Evolutionary conservation across 2,888 invertebrate species (phyloP).

Genomic region (Mimachlamys varia): DNA sequence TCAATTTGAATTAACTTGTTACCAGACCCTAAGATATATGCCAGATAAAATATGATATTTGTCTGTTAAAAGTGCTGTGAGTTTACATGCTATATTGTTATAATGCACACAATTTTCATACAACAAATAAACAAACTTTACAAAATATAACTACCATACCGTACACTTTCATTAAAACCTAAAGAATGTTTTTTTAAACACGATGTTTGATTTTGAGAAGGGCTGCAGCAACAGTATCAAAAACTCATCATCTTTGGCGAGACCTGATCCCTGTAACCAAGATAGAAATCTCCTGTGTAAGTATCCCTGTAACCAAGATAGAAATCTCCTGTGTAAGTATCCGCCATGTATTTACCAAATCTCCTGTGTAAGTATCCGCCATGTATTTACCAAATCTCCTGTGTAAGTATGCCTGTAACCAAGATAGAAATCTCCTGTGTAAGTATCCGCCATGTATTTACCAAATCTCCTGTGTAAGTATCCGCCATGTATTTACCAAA

Average conservation of each 20-base stretch:
- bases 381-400: no score
- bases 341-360: no score
- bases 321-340: conserved; percentile 92
- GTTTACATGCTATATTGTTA: no score
- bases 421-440: conserved; percentile 95
- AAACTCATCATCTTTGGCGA: conserved; percentile 86
- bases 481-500: conserved; percentile 29
- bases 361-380: no score
- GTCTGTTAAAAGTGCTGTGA: no score
- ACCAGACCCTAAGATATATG: no score
- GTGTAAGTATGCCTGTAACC: conserved; percentile 87
- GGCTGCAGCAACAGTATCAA: conserved; percentile 1
- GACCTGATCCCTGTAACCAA: conserved; percentile 98
- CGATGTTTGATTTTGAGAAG: background rate
- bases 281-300: conserved; percentile 93
- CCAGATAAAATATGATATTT: no score
- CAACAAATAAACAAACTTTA: no score
- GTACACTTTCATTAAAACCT: no score
- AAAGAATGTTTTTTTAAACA: no score
- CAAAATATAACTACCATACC: no score
- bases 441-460: conserved; percentile 85
- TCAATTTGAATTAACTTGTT: background rate
- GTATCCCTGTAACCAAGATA: conserved; percentile 90
- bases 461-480: conserved; percentile 92
- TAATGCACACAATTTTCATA: no score